Base-by-base conservation (phyloP, 2,113 vertebrate genomes). In the Sturnira hondurensis region DNA sequence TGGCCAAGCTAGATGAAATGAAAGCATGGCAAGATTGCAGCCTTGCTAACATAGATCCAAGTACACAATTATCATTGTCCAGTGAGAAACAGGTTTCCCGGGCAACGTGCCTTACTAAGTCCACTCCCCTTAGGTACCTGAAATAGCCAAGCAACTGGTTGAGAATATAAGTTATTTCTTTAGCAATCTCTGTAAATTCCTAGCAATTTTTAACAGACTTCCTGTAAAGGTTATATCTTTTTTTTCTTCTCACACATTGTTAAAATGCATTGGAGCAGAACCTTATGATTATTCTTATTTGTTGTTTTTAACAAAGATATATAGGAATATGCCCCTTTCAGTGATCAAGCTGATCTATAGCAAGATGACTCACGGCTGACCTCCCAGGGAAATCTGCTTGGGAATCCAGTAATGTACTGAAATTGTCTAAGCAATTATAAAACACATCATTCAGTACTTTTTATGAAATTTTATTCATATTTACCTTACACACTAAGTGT, bases 1-100 rank as follows among this genome's bases (percentile, higher is more conserved):
- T 74, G 70, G 77, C 65, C 88, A 94, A 93, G 80, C 61, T 81
- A 67, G 24, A 97, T 81, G 36, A 94, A 93, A 86, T 76, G 38
- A 86, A 92, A 93, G 33, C 36, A 70, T 41, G 84, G 92, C 28
- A 96, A 90, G 36, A 95, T 96, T 96, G 43, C 17, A 93, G 58
- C 61, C 67, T 54, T 87, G 82, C 58, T 71, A 82, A 6, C 61
- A 78, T 86, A 77, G 45, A 88, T 17, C 43, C 56, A 16, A 94
- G 38, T 8, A 84, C 82, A 93, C 83, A 95, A 86, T 89, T 89
- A 91, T 68, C 61, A 73, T 96, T 95, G 85, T 41, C 45, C 22
- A 71, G 20, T 73, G 83, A 89, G 73, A 38, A 91, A 95, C 65
- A 95, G 36, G 74, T 97, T 96, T 95, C 92, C 92, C 68, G 89